Evolutionary conservation across 2,797 vertebrate genomes (phyloP).

Genomic region (Chrysocyon brachyurus): DNA sequence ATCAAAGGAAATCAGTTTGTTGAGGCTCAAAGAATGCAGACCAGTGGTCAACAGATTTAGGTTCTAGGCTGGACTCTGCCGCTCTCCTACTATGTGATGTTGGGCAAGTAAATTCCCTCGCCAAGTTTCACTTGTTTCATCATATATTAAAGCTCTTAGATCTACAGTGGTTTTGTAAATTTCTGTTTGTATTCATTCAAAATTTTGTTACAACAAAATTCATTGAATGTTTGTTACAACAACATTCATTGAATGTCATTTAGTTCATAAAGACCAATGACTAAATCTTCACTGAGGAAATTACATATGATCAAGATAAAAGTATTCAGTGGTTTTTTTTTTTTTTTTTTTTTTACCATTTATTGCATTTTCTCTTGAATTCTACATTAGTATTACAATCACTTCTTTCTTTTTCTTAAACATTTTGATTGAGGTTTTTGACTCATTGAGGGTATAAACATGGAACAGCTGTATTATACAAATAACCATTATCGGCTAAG

Average conservation of each 20-base stretch:
- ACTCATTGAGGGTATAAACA: not conserved
- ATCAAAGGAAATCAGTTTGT: not conserved
- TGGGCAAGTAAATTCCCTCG: not conserved
- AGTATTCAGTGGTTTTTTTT: not conserved
- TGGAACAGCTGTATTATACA: constrained; percentile 33
- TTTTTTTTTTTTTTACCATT: not conserved
- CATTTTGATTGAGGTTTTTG: constrained; percentile 59
- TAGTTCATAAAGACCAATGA: not conserved
- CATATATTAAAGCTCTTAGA: not conserved
- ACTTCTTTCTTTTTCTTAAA: constrained; percentile 26
- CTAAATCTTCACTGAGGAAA: constrained; percentile 40
- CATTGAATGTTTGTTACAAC: not conserved
- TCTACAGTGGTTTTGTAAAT: not conserved
- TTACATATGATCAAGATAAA: constrained; percentile 52
- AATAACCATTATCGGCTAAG: constrained; percentile 30
- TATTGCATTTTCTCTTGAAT: constrained; percentile 45
- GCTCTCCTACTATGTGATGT: not conserved
- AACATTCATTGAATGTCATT: not conserved
- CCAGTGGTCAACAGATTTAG: not conserved
- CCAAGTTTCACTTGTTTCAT: not conserved
- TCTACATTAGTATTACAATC: not conserved
- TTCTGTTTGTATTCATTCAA: not conserved
- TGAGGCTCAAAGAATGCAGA: not conserved
- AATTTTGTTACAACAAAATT: constrained; percentile 16
- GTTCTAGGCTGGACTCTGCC: not conserved